Conservation (phyloP, 2,888 invertebrate genomes). For the Drosophila austrosaltans region DNA sequence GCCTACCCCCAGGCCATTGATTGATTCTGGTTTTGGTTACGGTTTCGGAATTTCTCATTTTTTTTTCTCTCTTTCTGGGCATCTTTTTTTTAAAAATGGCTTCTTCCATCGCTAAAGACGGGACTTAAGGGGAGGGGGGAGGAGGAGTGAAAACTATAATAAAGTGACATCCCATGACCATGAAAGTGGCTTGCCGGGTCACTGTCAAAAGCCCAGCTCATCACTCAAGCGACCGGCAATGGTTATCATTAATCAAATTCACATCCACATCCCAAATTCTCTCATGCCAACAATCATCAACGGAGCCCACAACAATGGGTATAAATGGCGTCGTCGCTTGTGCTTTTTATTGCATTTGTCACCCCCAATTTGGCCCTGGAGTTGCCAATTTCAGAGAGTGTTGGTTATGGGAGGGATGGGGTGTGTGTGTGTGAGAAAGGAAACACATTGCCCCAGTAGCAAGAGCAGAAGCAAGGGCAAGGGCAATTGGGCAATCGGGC, state of each 20-base stretch:
- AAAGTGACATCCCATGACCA: slow-evolving; percentile 50
- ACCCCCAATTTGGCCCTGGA: slow-evolving; percentile 25
- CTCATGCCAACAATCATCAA: slow-evolving; percentile 5
- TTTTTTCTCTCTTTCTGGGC: slow-evolving; percentile 15
- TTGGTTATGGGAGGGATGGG: not conserved
- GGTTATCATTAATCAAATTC: slow-evolving; percentile 71
- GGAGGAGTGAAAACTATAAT: slow-evolving; percentile 41
- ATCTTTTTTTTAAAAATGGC: slow-evolving; percentile 15
- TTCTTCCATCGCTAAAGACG: not conserved
- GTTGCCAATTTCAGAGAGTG: not conserved
- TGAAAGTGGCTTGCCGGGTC: slow-evolving; percentile 46
- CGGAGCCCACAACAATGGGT: slow-evolving; percentile 42
- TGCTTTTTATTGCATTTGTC: slow-evolving; percentile 74
- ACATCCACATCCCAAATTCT: slow-evolving; percentile 21
- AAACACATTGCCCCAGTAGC: slow-evolving; percentile 38
- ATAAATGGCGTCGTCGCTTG: slow-evolving; percentile 56
- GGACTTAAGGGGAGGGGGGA: not conserved
- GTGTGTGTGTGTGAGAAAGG: slow-evolving; percentile 27
- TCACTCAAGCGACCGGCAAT: slow-evolving; percentile 64
- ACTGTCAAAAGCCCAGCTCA: slow-evolving; percentile 56
- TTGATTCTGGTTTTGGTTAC: slow-evolving; percentile 14
- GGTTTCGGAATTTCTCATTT: not conserved
- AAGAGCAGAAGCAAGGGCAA: slow-evolving; percentile 15
- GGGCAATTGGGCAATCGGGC: not conserved
- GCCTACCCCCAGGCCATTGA: slow-evolving; percentile 24